Percentiles rank a stretch among this genome's conserved stretches.
phyloP scores from a whole-genome alignment of 2,797 vertebrate species.

The Carcharodon carcharias region DNA sequence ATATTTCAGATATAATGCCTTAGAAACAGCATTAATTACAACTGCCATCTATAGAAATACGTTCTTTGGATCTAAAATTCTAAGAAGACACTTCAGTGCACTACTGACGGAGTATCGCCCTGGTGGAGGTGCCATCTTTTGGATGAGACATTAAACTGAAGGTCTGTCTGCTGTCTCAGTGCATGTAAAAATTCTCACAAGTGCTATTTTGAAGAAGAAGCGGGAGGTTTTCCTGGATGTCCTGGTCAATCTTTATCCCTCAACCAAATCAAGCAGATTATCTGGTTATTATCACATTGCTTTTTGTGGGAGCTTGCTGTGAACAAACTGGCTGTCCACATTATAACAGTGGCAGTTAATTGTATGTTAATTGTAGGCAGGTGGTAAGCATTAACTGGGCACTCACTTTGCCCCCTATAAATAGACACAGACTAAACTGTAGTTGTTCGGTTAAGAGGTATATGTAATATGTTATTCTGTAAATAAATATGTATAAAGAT shows the following conservation, averaged over 20 bases:
- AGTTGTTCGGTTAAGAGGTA: too few relatives aligned
- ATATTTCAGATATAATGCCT: background rate
- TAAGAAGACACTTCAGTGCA: background rate
- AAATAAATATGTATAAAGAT: too few relatives aligned
- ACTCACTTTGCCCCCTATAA: too few relatives aligned
- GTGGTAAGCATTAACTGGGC: too few relatives aligned
- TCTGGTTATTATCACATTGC: background rate
- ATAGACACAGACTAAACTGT: too few relatives aligned
- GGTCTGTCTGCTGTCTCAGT: background rate
- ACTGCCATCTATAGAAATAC: background rate
- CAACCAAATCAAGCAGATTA: background rate
- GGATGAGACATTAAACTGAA: background rate
- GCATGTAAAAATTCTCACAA: background rate
- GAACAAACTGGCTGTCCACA: background rate
- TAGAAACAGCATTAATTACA: background rate
- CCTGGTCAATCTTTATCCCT: background rate
- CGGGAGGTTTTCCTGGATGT: background rate
- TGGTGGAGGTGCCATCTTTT: background rate
- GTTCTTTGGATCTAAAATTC: background rate
- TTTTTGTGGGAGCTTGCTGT: background rate
- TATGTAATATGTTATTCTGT: too few relatives aligned
- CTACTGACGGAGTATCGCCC: background rate
- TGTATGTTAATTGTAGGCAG: too few relatives aligned
- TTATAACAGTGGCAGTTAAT: background rate
- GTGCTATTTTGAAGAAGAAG: background rate